Evolutionary conservation across 2,113 vertebrate genomes (phyloP), one percentile per base, ranked within the genome.

Genomic region (Nesogale talazaci): DNA sequence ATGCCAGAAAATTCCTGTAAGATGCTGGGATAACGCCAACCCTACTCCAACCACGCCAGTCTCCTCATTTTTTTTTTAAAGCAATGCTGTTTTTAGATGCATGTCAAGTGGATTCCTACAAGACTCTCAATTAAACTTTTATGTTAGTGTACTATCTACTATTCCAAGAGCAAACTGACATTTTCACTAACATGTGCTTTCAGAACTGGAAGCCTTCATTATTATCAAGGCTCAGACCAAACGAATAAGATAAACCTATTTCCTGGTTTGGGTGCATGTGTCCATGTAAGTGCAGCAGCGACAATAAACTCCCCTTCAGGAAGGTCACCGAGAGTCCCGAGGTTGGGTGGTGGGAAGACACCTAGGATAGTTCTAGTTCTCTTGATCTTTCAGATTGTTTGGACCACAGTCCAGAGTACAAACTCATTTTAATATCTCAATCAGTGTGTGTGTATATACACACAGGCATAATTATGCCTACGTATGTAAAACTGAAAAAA

Each of bases 1-100:
- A 93, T 63, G 92, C 94, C 95, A 95, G 90, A 95, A 94, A 79
- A 93, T 95, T 96, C 94, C 94, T 88, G 90, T 88, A 96, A 94
- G 92, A 76, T 90, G 52, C 6, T 96, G 94, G 89, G 52, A 46
- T 91, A 79, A 76, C 27, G 96, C 94, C 95, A 96, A 23, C 40
- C 42, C 65, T 14, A 29, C 80, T 93, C 88, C 76, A 88, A 80
- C 75, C 42, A n/a, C 69, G 93, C 95, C 94, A 94, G 88, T 56
- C 92, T 82, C 52, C 91, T 83, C 79, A 38, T 75, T 67, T 67
- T 42, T 67, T 67, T 42, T n/a, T n/a, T n/a, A 52, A 52, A 52
- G 46, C 46, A 92, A 86, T 19, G 16, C 52, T 80, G 76, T 72
- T 89, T 76, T 87, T 92, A 94, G 80, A 95, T 46, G 75, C 57